phyloP scores from a whole-genome alignment of 2,113 vertebrate species.

The Todiramphus chloris region DNA sequence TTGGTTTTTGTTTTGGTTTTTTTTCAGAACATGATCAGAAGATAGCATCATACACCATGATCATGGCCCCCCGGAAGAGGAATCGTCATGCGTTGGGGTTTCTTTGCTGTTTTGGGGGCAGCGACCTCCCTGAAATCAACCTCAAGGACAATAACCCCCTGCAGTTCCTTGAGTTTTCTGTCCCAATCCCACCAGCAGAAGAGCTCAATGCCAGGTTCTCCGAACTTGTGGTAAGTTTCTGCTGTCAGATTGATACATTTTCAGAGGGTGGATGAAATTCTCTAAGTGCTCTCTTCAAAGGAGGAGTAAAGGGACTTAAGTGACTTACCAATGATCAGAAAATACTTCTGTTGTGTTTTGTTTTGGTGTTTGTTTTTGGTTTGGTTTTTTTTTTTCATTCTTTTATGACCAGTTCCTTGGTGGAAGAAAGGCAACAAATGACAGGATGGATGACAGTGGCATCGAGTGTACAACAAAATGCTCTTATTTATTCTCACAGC shows the following conservation, averaged over 20 bases:
- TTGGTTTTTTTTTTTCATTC: neutral
- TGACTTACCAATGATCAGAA: neutral
- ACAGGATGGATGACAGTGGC: neutral
- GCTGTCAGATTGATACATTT: neutral
- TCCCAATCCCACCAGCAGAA: conserved; percentile 90
- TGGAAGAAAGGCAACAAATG: neutral
- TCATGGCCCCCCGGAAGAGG: conserved; percentile 95
- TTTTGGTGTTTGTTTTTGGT: neutral
- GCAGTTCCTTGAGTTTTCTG: conserved; percentile 93
- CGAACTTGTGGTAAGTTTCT: conserved; percentile 93
- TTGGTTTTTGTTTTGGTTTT: too few species aligned
- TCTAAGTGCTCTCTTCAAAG: neutral
- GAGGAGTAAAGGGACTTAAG: neutral
- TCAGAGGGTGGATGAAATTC: neutral
- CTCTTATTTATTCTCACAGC: neutral
- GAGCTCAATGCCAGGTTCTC: conserved; percentile 94
- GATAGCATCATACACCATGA: conserved; percentile 82
- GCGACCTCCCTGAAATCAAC: conserved; percentile 92
- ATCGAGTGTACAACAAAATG: neutral
- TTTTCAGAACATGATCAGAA: conserved; percentile 80
- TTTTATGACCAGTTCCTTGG: neutral
- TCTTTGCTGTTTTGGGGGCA: conserved; percentile 93
- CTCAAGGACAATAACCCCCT: conserved; percentile 92
- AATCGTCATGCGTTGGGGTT: conserved; percentile 91
- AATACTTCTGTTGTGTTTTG: neutral